Evolutionary conservation across 2,797 vertebrate genomes (phyloP), one percentile per base, ranked within the genome.

Genomic region (Ataeniobius toweri): DNA sequence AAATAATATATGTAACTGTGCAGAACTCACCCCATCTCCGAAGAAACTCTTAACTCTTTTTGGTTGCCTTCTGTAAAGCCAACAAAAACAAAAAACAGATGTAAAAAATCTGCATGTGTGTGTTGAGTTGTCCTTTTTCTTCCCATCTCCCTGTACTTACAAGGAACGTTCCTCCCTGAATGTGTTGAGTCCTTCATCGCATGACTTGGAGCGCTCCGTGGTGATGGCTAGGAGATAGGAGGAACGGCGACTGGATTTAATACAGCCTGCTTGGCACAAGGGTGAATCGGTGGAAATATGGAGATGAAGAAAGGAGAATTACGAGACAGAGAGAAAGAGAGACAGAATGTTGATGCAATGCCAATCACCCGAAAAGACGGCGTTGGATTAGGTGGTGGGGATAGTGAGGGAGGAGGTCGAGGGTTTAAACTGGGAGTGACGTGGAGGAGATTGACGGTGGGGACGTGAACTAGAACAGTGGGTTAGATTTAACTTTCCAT

Each of bases 181-280:
- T 0, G 96, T 92, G 82, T 99, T 99, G 88, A 99, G 97, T 24
- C 98, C 98, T 0, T 99, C 98, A 7, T 99, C 98, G 1, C 98
- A 99, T 53, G 98, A 99, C 94, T 99, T 99, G 93, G 98, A 99
- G 89, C 98, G 97, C 90, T 98, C 98, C 0, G 97, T 96, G 91
- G 97, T 98, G 94, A 99, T 97, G 93, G 98, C 98, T 95, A 98
- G 94, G 93, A 99, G 95, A 95, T 99, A 99, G 92, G 98, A 99
- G 58, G 98, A 99, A 86, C 98, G 98, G 82, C 97, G 97, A 90
- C 96, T 96, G 0, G 97, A 96, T 93, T 97, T 98, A 95, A 97
- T 97, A 95, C 95, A 97, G 93, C 96, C 98, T 99, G 95, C 92
- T 94, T 89, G 79, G 78, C 81, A 76, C 85, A 80, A 63, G 56